Percentiles rank a stretch among this genome's conserved stretches.
These are phyloP conservation scores for Sminthopsis crassicaudata DNA, from an alignment of 2,113 vertebrate genomes.

Conservation along the genomic window DNA sequence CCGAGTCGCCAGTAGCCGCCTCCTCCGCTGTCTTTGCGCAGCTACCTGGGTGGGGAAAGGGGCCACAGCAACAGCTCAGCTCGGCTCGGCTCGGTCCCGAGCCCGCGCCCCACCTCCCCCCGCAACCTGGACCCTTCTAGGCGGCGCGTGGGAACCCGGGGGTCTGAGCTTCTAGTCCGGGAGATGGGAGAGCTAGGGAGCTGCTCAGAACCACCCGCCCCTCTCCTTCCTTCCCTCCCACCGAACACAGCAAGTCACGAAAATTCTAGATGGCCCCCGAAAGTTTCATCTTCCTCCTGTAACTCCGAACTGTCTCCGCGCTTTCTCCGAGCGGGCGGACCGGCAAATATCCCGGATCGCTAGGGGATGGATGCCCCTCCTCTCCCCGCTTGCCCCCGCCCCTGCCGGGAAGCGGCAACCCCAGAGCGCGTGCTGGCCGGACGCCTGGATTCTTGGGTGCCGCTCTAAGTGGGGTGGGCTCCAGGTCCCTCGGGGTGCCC, in stretches of 20 bases:
- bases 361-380: constrained; percentile 56
- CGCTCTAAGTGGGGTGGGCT: constrained; percentile 44
- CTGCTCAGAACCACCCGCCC: constrained; percentile 45
- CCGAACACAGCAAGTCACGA: constrained; percentile 17
- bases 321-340: constrained; percentile 46
- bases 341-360: constrained; percentile 31
- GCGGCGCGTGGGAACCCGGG: constrained; percentile 23
- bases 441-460: constrained; percentile 62
- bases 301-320: constrained; percentile 8
- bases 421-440: constrained; percentile 46
- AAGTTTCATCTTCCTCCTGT: constrained; percentile 75
- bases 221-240: constrained; percentile 37
- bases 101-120: neutral
- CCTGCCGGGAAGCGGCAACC: neutral
- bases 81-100: constrained; percentile 42
- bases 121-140: neutral
- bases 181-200: neutral
- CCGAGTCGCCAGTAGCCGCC: constrained; percentile 77
- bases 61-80: constrained; percentile 46
- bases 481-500: constrained; percentile 25
- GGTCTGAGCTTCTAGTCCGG: neutral
- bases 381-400: constrained; percentile 52
- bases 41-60: constrained; percentile 85
- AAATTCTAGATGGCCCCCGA: constrained; percentile 61
- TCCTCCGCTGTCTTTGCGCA: constrained; percentile 91